These are phyloP conservation scores for Chlorodrepanis virens DNA, from an alignment of 2,113 vertebrate species.

Conservation along the genomic window DNA sequence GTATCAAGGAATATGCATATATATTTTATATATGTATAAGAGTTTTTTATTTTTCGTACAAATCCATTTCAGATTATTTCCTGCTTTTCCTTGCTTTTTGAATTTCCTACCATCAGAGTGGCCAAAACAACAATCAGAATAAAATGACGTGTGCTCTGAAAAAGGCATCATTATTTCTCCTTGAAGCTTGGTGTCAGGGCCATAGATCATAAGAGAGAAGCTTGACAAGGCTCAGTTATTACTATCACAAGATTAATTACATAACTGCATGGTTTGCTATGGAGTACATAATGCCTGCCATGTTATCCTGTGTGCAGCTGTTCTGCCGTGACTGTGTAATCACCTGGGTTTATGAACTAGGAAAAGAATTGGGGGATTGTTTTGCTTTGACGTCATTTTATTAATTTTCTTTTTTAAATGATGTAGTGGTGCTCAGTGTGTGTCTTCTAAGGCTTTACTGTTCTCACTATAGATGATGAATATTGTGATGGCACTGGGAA, in stretches of 20 bases:
- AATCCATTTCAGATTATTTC: background rate
- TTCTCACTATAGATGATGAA: background rate
- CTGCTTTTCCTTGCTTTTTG: background rate
- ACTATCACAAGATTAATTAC: conserved; percentile 66
- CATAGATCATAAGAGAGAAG: conserved; percentile 57
- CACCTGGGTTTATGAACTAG: background rate
- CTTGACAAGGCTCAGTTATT: conserved; percentile 65
- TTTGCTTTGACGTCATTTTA: background rate
- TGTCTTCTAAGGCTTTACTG: background rate
- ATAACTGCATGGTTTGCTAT: conserved; percentile 33
- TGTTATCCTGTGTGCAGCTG: background rate
- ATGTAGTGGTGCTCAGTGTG: background rate
- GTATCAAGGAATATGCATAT: background rate
- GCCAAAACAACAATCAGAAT: conserved; percentile 16
- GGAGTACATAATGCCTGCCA: conserved; percentile 9
- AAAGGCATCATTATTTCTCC: conserved; percentile 63
- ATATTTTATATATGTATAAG: background rate
- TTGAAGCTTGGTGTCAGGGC: conserved; percentile 44
- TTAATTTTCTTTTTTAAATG: background rate
- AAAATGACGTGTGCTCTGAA: conserved; percentile 23
- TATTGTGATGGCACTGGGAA: background rate
- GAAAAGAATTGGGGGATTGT: background rate
- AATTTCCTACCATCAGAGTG: background rate
- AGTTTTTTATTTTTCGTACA: background rate
- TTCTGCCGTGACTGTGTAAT: background rate